Evolutionary conservation across 2,113 vertebrate genomes (phyloP).

Genomic region (Xerus inauris): DNA sequence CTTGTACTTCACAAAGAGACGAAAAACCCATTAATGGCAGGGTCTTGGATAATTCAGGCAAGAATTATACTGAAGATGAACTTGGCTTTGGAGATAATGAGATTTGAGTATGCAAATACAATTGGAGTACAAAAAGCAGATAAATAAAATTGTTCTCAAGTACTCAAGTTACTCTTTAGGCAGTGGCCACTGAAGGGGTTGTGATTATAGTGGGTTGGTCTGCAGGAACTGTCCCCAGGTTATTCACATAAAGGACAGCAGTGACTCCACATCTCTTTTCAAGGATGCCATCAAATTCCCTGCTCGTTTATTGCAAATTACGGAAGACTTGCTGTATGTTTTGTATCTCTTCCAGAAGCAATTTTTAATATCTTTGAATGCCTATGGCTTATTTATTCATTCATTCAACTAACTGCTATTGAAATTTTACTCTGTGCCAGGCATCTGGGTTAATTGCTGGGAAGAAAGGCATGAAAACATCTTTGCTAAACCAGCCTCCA

Average conservation of each 20-base stretch:
- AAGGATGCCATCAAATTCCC: not conserved
- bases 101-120: constrained; percentile 40
- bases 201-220: not conserved
- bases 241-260: not conserved
- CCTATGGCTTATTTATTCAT: not conserved
- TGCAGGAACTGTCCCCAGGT: no score
- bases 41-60: not conserved
- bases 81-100: constrained; percentile 43
- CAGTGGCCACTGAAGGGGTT: not conserved
- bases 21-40: not conserved
- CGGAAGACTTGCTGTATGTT: not conserved
- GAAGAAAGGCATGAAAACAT: not conserved
- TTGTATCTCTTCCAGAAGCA: not conserved
- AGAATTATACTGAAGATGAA: not conserved
- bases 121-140: not conserved
- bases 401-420: not conserved
- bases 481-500: not conserved
- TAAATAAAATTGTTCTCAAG: constrained; percentile 1
- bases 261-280: not conserved
- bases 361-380: not conserved
- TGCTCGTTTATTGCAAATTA: not conserved
- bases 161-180: not conserved
- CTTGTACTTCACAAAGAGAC: not conserved
- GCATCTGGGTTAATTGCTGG: not conserved
- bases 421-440: not conserved